phyloP scores from a whole-genome alignment of 2,888 invertebrate species.

The Philonicus albiceps region DNA sequence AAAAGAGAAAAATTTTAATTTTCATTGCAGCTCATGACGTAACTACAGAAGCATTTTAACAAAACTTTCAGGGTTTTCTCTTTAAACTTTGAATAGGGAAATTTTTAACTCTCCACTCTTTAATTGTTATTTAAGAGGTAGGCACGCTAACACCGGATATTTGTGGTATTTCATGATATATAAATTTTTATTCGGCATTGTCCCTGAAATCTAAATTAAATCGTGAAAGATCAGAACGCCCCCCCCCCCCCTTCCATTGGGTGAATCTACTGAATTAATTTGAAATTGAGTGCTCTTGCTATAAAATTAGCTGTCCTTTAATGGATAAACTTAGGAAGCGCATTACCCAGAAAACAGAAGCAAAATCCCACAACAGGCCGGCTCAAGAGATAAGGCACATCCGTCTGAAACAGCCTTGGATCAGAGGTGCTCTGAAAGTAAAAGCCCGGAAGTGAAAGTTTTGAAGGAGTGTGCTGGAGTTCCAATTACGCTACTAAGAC shows the following conservation, averaged over 20 bases:
- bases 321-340: neutral
- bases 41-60: neutral
- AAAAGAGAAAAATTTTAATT: neutral
- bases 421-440: neutral
- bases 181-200: neutral
- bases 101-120: neutral
- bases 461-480: neutral
- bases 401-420: neutral
- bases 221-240: neutral
- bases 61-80: neutral
- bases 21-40: neutral
- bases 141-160: neutral
- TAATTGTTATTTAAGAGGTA: neutral
- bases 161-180: neutral
- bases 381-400: neutral
- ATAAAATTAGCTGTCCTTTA: neutral
- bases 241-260: too few species aligned
- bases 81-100: neutral
- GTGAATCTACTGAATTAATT: neutral
- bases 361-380: neutral
- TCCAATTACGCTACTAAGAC: neutral
- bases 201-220: neutral
- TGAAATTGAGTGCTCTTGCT: neutral
- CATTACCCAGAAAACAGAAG: neutral
- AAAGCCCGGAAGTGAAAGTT: neutral